phyloP scores from a whole-genome alignment of 2,113 vertebrate species.

The Alosa alosa region DNA sequence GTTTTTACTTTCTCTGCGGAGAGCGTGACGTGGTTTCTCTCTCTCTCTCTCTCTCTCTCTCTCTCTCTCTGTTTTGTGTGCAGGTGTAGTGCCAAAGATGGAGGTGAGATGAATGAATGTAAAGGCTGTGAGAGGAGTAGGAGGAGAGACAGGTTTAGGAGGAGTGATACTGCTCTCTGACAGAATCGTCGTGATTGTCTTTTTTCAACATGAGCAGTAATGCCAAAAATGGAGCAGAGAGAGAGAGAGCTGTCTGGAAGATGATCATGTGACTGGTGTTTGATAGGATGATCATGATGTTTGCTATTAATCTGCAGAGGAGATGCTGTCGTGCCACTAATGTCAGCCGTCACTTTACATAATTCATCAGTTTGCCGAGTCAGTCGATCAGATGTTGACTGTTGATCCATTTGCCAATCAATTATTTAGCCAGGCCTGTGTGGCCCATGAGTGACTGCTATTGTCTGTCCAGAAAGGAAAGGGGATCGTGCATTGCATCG shows the following conservation, averaged over 20 bases:
- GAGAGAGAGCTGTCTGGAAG: neutral
- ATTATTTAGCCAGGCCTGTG: conserved; percentile 12
- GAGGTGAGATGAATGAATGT: too few species aligned
- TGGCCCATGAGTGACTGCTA: conserved; percentile 22
- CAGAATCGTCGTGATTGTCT: neutral
- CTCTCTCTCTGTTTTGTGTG: neutral
- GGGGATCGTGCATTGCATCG: conserved; percentile 17
- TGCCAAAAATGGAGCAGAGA: neutral
- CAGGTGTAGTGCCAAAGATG: too few species aligned
- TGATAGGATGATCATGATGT: neutral
- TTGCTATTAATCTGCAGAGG: neutral
- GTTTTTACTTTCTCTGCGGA: neutral
- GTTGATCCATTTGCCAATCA: conserved; percentile 15
- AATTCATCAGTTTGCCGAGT: conserved; percentile 28
- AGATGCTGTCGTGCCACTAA: neutral
- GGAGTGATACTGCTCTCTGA: neutral
- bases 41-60: neutral
- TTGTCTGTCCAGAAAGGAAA: conserved; percentile 20
- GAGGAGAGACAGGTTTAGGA: too few species aligned
- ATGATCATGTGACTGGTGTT: neutral
- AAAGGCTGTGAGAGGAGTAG: too few species aligned
- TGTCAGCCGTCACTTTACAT: conserved; percentile 24
- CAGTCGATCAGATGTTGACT: conserved; percentile 30
- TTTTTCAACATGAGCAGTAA: neutral
- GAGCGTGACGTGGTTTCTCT: neutral